phyloP scores from a whole-genome alignment of 2,888 invertebrate species.

The Philereme vetulata region DNA sequence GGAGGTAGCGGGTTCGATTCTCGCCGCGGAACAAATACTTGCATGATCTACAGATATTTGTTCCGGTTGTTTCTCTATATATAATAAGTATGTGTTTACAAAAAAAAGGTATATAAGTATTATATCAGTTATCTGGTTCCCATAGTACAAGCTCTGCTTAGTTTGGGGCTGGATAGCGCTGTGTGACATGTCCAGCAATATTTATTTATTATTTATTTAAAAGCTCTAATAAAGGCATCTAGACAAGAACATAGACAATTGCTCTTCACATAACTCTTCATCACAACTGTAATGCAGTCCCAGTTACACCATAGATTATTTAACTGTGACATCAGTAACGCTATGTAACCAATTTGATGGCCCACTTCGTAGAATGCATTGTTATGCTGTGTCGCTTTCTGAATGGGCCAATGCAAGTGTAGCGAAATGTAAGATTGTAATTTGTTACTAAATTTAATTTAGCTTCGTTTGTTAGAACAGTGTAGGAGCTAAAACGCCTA shows the following conservation, averaged over 20 bases:
- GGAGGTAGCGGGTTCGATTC: no score
- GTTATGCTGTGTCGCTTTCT: constrained; percentile 4
- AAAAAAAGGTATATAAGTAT: no score
- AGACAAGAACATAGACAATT: neutral
- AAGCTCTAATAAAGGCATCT: no score
- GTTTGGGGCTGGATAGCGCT: no score
- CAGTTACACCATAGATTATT: constrained; percentile 15
- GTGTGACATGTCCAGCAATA: no score
- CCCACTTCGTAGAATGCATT: constrained; percentile 14
- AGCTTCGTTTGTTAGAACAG: neutral
- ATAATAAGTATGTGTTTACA: no score
- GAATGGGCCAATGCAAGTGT: constrained; percentile 10
- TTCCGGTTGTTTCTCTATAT: no score
- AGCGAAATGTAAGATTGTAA: constrained; percentile 9
- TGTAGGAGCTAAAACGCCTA: neutral
- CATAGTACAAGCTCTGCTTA: no score
- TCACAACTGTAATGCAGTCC: constrained; percentile 9
- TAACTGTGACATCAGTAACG: constrained; percentile 16
- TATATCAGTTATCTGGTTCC: no score
- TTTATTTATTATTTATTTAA: no score
- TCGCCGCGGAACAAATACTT: no score
- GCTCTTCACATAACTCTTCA: constrained; percentile 7
- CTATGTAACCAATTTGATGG: constrained; percentile 17
- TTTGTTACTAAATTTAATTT: constrained; percentile 10
- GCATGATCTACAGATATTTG: no score